Conservation (phyloP, 2,797 vertebrate genomes). For the Thalassophryne amazonica region DNA sequence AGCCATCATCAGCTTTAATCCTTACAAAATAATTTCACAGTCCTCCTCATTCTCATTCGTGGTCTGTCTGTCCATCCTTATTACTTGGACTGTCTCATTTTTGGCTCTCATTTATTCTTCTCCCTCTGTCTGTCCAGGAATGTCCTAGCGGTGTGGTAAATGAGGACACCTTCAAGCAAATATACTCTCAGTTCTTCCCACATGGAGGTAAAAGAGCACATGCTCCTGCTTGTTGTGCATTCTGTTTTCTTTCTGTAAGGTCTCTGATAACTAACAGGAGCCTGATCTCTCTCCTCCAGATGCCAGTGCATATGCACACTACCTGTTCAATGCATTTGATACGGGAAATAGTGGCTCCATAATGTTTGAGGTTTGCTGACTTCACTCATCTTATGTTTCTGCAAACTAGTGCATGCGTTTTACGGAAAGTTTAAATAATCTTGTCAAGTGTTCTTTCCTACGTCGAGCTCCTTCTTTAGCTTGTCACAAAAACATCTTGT, state of each 20-base stretch:
- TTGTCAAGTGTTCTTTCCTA: neutral
- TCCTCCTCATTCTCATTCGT: neutral
- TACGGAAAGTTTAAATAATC: neutral
- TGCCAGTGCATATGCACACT: conserved; percentile 94
- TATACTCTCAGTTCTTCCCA: conserved; percentile 97
- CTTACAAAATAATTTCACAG: neutral
- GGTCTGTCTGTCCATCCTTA: neutral
- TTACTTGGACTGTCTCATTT: neutral
- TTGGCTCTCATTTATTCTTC: neutral
- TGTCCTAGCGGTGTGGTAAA: conserved; percentile 95
- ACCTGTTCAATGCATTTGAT: conserved; percentile 98
- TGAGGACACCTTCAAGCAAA: conserved; percentile 96
- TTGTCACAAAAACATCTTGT: conserved; percentile 15
- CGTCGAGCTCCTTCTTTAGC: neutral
- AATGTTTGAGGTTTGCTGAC: conserved; percentile 91
- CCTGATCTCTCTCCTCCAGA: conserved; percentile 74
- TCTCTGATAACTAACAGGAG: neutral
- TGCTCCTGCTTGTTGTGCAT: neutral
- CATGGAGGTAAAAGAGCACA: conserved; percentile 84
- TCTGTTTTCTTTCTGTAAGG: neutral
- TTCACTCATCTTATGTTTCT: neutral
- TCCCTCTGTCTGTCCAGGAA: conserved; percentile 75
- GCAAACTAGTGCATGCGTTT: too few species aligned
- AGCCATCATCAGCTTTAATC: too few species aligned
- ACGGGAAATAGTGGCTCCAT: conserved; percentile 90